Evolutionary conservation across 2,113 vertebrate genomes (phyloP).

Genomic region (Trichomycterus rosablanca): DNA sequence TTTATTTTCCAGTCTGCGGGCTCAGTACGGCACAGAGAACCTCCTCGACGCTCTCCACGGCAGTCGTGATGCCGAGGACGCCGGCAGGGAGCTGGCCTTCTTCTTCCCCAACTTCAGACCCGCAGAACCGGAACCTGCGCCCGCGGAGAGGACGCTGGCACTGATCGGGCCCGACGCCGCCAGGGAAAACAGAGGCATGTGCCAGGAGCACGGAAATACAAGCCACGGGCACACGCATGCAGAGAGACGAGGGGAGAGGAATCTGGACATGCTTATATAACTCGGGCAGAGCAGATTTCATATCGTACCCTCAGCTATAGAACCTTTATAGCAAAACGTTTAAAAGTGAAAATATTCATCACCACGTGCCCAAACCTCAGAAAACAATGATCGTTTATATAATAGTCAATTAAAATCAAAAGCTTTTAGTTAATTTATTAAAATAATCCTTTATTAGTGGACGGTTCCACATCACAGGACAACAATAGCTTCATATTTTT

Average conservation of each 20-base stretch:
- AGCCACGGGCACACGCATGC: constrained; percentile 9
- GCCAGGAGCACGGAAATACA: constrained; percentile 53
- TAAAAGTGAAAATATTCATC: too few relatives aligned
- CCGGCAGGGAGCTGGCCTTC: constrained; percentile 75
- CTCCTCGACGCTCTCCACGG: constrained; percentile 79
- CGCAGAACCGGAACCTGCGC: constrained; percentile 51
- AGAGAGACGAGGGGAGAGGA: not conserved
- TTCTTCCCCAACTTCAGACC: constrained; percentile 76
- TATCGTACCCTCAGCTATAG: not conserved
- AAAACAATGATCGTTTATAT: too few relatives aligned
- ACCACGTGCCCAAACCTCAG: too few relatives aligned
- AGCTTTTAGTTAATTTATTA: too few relatives aligned
- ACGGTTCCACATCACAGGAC: too few relatives aligned
- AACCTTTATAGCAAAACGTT: not conserved
- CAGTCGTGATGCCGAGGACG: constrained; percentile 68
- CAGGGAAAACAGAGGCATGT: constrained; percentile 66
- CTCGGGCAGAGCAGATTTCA: not conserved
- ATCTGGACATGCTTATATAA: not conserved
- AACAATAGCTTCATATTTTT: too few relatives aligned
- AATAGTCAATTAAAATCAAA: too few relatives aligned
- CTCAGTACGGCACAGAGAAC: constrained; percentile 76
- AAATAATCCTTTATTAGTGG: too few relatives aligned
- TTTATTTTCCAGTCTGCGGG: constrained; percentile 69
- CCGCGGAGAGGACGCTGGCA: constrained; percentile 69
- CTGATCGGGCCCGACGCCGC: constrained; percentile 66